Evolutionary conservation across 2,888 invertebrate species (phyloP).

Genomic region (Polietes domitor): DNA sequence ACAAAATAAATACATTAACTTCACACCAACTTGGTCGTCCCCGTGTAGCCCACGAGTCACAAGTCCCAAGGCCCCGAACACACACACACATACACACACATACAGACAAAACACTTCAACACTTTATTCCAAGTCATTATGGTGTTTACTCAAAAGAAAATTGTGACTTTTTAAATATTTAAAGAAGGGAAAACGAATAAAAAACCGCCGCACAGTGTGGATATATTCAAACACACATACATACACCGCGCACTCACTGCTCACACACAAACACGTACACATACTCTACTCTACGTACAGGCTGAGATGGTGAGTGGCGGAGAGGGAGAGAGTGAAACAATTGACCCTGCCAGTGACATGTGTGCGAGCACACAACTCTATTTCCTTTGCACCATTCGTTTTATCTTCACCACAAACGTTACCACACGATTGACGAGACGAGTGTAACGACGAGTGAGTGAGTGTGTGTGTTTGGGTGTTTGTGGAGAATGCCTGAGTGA

Average conservation of each 20-base stretch:
- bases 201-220: not conserved
- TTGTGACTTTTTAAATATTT: conserved; percentile 9
- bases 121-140: not conserved
- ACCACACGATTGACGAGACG: conserved; percentile 5
- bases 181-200: not conserved
- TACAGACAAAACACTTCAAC: not conserved
- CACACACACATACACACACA: not conserved
- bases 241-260: not conserved
- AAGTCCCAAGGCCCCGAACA: too few species aligned
- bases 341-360: conserved; percentile 15
- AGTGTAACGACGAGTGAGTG: too few species aligned
- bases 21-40: not conserved
- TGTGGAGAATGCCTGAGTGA: not conserved
- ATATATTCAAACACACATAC: not conserved
- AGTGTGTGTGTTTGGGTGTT: not conserved
- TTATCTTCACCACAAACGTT: not conserved
- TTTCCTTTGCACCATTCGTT: not conserved
- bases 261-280: not conserved
- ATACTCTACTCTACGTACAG: not conserved
- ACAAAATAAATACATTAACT: conserved; percentile 24
- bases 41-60: not conserved
- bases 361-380: too few species aligned
- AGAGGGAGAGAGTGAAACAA: not conserved
- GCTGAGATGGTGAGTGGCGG: too few species aligned
- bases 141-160: not conserved